Conservation (phyloP, 2,113 vertebrate genomes). For the Chelonoidis abingdonii region DNA sequence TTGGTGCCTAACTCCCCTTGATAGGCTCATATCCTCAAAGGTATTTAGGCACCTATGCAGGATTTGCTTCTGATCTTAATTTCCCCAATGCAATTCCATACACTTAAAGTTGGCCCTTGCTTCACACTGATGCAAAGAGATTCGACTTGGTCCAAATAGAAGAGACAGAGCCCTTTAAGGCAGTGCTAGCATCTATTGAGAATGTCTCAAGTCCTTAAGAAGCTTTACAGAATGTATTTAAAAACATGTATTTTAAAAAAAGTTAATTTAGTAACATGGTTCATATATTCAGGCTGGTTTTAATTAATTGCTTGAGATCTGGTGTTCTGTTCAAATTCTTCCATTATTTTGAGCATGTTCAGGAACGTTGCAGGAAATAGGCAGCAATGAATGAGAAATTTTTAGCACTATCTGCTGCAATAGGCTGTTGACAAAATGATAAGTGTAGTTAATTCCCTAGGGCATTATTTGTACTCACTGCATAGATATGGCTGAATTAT, state of each 20-base stretch:
- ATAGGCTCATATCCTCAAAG: not conserved
- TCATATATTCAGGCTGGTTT: slow-evolving; percentile 5
- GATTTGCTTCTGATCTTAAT: not conserved
- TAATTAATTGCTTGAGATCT: slow-evolving; percentile 40
- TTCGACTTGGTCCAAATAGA: not conserved
- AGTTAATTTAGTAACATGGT: slow-evolving; percentile 31
- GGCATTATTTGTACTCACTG: slow-evolving; percentile 78
- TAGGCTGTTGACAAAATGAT: slow-evolving; percentile 73
- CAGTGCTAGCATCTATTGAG: not conserved
- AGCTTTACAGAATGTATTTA: not conserved
- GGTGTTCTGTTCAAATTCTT: slow-evolving; percentile 58
- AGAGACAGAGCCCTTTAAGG: not conserved
- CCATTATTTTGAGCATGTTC: slow-evolving; percentile 23
- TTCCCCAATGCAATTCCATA: not conserved
- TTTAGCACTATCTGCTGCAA: slow-evolving; percentile 38
- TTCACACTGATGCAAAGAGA: not conserved
- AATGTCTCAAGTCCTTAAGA: not conserved
- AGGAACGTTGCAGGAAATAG: slow-evolving; percentile 59
- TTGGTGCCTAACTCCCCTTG: not conserved
- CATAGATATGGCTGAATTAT: slow-evolving; percentile 81
- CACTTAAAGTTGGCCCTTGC: not conserved
- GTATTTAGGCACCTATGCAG: not conserved
- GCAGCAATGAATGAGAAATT: slow-evolving; percentile 30
- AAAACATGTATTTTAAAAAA: slow-evolving; percentile 19
- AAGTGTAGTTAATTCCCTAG: slow-evolving; percentile 67